Percentiles rank a stretch among this genome's conserved stretches.
These are phyloP conservation scores for Amphilophus citrinellus DNA, from an alignment of 2,113 vertebrate genomes.

Conservation along the genomic window DNA sequence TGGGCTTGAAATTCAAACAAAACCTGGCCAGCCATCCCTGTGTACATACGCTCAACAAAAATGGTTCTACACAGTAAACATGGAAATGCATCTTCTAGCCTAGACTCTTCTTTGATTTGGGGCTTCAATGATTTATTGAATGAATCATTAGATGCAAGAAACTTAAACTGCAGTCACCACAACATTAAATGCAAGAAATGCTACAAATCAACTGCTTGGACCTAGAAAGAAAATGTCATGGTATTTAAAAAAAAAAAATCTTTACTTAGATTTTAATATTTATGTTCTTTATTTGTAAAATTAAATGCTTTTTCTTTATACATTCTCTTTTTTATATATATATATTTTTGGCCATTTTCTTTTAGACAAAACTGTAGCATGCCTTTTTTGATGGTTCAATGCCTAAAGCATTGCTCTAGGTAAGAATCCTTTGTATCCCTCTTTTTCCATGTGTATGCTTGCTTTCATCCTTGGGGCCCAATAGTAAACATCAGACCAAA, in stretches of 20 bases:
- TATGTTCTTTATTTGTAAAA: neutral
- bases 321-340: neutral
- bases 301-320: neutral
- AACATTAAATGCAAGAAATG: neutral
- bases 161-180: neutral
- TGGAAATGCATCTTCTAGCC: neutral
- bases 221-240: neutral
- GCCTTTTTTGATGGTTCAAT: neutral
- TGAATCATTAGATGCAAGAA: neutral
- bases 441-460: conserved; percentile 35
- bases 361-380: neutral
- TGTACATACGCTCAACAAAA: conserved; percentile 46
- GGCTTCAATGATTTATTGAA: neutral
- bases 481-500: conserved; percentile 71
- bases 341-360: neutral
- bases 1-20: conserved; percentile 83
- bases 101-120: neutral
- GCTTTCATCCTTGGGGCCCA: conserved; percentile 24
- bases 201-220: neutral
- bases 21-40: conserved; percentile 67
- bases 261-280: neutral
- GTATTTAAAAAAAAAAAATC: neutral
- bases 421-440: neutral
- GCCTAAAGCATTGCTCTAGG: neutral
- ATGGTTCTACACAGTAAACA: neutral